Evolutionary conservation across 2,113 vertebrate genomes (phyloP).

Genomic region (Pelvicachromis taeniatus): DNA sequence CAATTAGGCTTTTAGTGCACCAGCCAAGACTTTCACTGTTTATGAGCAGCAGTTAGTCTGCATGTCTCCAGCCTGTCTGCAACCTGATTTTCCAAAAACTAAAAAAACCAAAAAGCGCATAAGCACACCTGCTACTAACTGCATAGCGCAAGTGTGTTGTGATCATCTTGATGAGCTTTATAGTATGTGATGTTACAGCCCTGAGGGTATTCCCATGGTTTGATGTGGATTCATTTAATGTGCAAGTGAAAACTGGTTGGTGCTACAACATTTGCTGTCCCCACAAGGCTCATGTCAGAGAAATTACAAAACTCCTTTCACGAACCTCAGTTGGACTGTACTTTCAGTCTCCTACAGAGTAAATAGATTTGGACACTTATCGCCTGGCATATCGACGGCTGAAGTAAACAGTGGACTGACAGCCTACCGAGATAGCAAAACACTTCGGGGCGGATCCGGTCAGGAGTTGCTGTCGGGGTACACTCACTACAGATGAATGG

Average conservation of each 20-base stretch:
- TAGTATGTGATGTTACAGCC: background rate
- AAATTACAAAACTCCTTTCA: background rate
- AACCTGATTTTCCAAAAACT: conserved; percentile 8
- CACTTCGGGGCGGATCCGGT: background rate
- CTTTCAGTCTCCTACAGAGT: background rate
- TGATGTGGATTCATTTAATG: background rate
- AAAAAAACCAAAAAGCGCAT: background rate
- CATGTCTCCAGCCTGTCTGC: conserved; percentile 52
- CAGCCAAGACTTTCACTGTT: conserved; percentile 28
- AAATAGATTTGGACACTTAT: background rate
- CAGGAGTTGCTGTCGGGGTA: background rate
- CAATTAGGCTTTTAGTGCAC: conserved; percentile 24
- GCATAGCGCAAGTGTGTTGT: background rate
- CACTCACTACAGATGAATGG: background rate
- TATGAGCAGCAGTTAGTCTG: conserved; percentile 32
- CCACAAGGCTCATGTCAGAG: background rate
- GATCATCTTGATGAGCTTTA: background rate
- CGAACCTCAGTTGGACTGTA: background rate
- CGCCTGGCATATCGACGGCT: too few relatives aligned
- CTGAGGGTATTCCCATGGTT: background rate
- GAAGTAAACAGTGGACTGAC: too few relatives aligned
- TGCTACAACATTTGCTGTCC: background rate
- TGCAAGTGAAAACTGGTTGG: background rate
- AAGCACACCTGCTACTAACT: conserved; percentile 47
- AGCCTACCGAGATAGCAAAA: background rate